Conservation (phyloP, 2,113 vertebrate genomes). For the Hiodon alosoides region DNA sequence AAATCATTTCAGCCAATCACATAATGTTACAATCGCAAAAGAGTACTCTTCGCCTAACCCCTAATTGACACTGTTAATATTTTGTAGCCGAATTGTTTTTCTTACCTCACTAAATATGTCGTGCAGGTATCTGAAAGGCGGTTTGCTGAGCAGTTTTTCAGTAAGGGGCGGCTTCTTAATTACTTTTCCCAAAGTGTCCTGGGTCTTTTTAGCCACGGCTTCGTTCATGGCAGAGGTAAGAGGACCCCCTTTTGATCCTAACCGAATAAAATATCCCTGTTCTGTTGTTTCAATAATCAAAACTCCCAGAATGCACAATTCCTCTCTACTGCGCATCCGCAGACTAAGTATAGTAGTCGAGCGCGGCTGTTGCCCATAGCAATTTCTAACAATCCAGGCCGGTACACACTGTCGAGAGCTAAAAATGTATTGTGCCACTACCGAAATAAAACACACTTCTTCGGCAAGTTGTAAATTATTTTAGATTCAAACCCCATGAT, state of each 20-base stretch:
- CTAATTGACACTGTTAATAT: no score
- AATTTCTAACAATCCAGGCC: slow-evolving; percentile 42
- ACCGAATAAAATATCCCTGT: slow-evolving; percentile 16
- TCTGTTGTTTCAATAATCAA: slow-evolving; percentile 46
- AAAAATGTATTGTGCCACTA: no score
- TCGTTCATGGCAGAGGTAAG: slow-evolving; percentile 67
- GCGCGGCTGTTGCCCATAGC: slow-evolving; percentile 51
- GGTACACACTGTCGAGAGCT: no score
- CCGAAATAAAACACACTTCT: no score
- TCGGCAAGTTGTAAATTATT: no score
- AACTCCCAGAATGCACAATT: slow-evolving; percentile 65
- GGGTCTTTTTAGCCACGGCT: slow-evolving; percentile 74
- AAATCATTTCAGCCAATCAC: no score
- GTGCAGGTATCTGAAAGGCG: slow-evolving; percentile 92
- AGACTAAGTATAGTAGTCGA: slow-evolving; percentile 45
- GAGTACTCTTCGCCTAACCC: no score
- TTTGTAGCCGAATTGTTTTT: background rate
- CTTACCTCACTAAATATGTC: slow-evolving; percentile 90
- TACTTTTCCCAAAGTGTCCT: slow-evolving; percentile 82
- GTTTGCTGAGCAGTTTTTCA: slow-evolving; percentile 86
- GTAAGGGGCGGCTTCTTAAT: slow-evolving; percentile 86
- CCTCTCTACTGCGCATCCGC: slow-evolving; percentile 58
- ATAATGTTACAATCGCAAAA: no score
- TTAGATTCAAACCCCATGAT: no score
- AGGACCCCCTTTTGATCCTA: background rate